Evolutionary conservation across 2,113 vertebrate species (phyloP), one percentile per base, ranked within the genome.

Genomic region (Tenrec ecaudatus): DNA sequence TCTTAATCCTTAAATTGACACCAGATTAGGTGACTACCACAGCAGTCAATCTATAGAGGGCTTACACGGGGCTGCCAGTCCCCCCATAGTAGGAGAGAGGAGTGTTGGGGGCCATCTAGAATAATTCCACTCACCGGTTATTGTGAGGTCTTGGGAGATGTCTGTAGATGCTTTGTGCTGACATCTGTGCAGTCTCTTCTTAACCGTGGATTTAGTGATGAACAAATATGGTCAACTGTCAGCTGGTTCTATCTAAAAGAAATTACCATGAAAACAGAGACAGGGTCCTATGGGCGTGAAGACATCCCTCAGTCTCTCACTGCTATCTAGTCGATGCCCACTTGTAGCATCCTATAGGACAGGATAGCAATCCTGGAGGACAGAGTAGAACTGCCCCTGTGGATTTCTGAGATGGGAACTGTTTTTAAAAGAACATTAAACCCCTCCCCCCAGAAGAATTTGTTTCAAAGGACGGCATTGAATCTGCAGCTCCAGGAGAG

Each of bases 81-180:
- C 38, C 40, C 31, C 57, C 78, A n/a, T 0, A 3, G n/a, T 11
- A 5, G 2, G 38, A 12, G 60, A 6, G 3, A 0, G 0, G 6
- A 25, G 15, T 4, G 3, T 11, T 1, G 1, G 25, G 6, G 4
- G 5, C 22, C 3, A 7, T 12, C 6, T 38, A 10, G 31, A 86
- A 68, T 0, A 73, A 53, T 79, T 33, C 64, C 10, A 71, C 69
- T 10, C 6, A 1, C 36, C 15, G 66, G 81, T 58, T 6, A 20
- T 62, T 78, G 43, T 25, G 16, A 64, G 57, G 33, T 57, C 36
- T 82, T 22, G 60, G 36, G 1, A 75, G 38, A 79, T 4, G 12
- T 36, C 47, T n/a, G 43, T 11, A 81, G 27, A 47, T 16, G 0
- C 20, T n/a, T 11, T 6, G 14, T 38, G 58, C 43, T 66, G 22